Evolutionary conservation across 2,113 vertebrate species (phyloP).

Genomic region (Monopterus albus): DNA sequence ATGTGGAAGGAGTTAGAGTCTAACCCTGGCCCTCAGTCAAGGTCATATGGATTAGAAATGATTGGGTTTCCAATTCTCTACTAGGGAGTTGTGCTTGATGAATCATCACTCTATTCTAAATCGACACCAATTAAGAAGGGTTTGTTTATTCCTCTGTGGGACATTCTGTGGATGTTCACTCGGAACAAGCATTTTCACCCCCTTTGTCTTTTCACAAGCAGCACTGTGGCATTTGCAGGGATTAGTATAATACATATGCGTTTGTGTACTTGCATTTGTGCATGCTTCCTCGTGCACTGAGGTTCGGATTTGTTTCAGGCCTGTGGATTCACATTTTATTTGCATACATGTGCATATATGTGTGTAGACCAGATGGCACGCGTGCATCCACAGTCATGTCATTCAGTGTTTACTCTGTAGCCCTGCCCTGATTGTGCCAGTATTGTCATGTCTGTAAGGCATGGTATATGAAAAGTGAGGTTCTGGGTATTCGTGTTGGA

Average conservation of each 20-base stretch:
- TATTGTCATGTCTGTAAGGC: constrained; percentile 71
- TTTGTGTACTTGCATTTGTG: constrained; percentile 19
- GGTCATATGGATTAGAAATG: constrained; percentile 82
- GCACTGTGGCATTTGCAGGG: constrained; percentile 69
- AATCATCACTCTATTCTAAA: constrained; percentile 79
- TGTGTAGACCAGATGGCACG: constrained; percentile 31
- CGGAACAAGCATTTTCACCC: constrained; percentile 54
- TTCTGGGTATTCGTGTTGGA: constrained; percentile 67
- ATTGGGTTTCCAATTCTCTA: constrained; percentile 80
- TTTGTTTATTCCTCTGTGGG: constrained; percentile 77
- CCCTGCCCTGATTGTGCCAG: constrained; percentile 67
- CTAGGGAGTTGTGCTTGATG: constrained; percentile 78
- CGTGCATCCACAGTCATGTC: constrained; percentile 53
- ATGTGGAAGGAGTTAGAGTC: constrained; percentile 46
- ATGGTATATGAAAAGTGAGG: constrained; percentile 76
- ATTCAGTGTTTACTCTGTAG: constrained; percentile 62
- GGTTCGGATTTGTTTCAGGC: constrained; percentile 52
- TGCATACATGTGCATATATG: not conserved
- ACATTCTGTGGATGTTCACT: constrained; percentile 64
- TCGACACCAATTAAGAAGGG: constrained; percentile 80
- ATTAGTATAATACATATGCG: constrained; percentile 57
- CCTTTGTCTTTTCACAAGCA: constrained; percentile 56
- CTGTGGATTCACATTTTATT: constrained; percentile 42
- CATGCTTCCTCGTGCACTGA: constrained; percentile 4
- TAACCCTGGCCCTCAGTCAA: constrained; percentile 72